These are phyloP conservation scores for Lordiphosa andalusiaca DNA, from an alignment of 2,888 invertebrate genomes.

Conservation along the genomic window DNA sequence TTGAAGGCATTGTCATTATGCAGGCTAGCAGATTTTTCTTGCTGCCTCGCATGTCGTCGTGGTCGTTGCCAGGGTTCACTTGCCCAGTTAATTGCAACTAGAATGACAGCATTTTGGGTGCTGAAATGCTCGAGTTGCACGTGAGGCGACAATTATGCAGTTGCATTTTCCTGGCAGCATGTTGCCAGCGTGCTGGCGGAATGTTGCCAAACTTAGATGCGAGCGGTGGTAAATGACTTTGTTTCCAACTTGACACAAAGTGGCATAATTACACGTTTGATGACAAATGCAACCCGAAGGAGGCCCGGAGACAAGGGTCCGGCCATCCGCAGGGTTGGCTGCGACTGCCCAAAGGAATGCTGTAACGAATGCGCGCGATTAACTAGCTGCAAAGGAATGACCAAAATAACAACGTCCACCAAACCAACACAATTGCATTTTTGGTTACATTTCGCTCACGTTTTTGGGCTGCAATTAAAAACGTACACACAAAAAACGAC, in stretches of 20 bases:
- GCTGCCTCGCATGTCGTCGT: conserved; percentile 55
- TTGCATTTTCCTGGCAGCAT: conserved; percentile 26
- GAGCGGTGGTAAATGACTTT: conserved; percentile 21
- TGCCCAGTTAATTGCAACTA: conserved; percentile 62
- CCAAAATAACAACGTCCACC: conserved; percentile 39
- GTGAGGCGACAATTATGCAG: conserved; percentile 62
- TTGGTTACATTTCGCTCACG: conserved; percentile 75
- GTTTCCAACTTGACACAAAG: neutral
- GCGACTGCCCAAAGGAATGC: conserved; percentile 52
- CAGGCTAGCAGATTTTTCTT: conserved; percentile 50
- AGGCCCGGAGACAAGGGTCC: conserved; percentile 5
- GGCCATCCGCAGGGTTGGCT: neutral
- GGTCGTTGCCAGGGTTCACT: conserved; percentile 58
- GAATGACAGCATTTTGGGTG: conserved; percentile 50
- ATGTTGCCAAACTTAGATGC: conserved; percentile 25
- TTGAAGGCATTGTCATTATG: conserved; percentile 65
- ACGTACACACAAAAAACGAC: conserved; percentile 40
- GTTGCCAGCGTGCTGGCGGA: conserved; percentile 21
- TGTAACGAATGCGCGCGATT: conserved; percentile 62
- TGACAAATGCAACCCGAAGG: conserved; percentile 54
- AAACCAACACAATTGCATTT: conserved; percentile 66
- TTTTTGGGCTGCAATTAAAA: conserved; percentile 77
- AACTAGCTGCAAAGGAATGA: conserved; percentile 58
- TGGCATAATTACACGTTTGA: conserved; percentile 52
- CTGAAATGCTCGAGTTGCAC: conserved; percentile 56